Evolutionary conservation across 1,140 invertebrate species (phyloP).

Genomic region (Apis laboriosa): DNA sequence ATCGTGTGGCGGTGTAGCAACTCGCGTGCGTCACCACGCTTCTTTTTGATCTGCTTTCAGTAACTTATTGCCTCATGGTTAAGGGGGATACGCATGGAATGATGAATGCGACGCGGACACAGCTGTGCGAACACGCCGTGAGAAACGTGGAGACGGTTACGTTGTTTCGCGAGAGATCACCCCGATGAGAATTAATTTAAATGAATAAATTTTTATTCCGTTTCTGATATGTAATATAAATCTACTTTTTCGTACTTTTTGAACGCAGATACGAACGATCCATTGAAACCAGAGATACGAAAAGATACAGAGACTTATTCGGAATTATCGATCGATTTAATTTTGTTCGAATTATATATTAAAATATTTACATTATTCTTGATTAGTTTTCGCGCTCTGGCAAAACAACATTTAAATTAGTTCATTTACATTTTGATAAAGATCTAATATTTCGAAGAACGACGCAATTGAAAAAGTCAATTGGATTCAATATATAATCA

Average conservation of each 20-base stretch:
- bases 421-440: too few species aligned
- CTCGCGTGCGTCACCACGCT: background rate
- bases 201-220: background rate
- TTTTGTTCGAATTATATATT: too few species aligned
- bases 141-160: background rate
- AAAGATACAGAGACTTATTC: too few species aligned
- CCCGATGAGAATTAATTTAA: background rate
- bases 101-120: conserved; percentile 19
- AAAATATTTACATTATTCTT: too few species aligned
- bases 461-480: background rate
- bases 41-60: conserved; percentile 24
- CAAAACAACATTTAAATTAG: too few species aligned
- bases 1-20: conserved; percentile 1
- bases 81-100: conserved; percentile 21
- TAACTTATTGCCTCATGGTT: conserved; percentile 41
- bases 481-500: background rate
- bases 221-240: too few species aligned
- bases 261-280: too few species aligned
- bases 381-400: too few species aligned
- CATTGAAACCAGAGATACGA: too few species aligned
- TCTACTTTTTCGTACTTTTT: background rate
- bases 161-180: conserved; percentile 6
- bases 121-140: background rate
- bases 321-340: too few species aligned
- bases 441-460: too few species aligned